A percentile compares a stretch with the other conserved stretches of the same genome.
These are phyloP conservation scores for Poeciliopsis occidentalis DNA, from an alignment of 2,113 vertebrate genomes.

Conservation along the genomic window DNA sequence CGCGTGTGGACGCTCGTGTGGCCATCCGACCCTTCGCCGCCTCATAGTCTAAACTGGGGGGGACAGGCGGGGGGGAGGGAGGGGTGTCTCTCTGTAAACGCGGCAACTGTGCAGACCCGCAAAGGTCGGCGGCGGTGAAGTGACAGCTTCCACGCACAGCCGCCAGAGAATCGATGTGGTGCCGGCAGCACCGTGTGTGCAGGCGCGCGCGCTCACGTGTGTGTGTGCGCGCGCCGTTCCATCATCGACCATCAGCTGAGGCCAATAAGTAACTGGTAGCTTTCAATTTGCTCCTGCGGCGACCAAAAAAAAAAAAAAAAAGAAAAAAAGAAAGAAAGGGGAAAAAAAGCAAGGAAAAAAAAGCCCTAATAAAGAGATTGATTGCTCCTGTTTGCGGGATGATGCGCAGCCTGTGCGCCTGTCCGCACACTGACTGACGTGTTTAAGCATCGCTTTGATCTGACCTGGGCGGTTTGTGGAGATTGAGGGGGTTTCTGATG, in stretches of 20 bases:
- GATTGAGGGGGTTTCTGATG: slow-evolving; percentile 28
- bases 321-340: neutral
- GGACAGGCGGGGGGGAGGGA: neutral
- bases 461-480: slow-evolving; percentile 44
- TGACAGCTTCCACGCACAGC: slow-evolving; percentile 69
- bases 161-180: slow-evolving; percentile 68
- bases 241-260: slow-evolving; percentile 79
- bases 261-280: slow-evolving; percentile 84
- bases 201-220: neutral
- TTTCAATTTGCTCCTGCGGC: slow-evolving; percentile 75
- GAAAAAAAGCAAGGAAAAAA: too few species aligned
- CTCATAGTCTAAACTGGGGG: slow-evolving; percentile 48
- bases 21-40: slow-evolving; percentile 26
- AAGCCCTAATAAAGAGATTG: slow-evolving; percentile 86
- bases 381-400: slow-evolving; percentile 86
- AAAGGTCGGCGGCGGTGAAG: slow-evolving; percentile 68
- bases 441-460: slow-evolving; percentile 83
- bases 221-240: slow-evolving; percentile 47
- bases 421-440: slow-evolving; percentile 80
- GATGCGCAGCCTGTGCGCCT: slow-evolving; percentile 83
- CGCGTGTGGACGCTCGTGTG: neutral
- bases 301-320: slow-evolving; percentile 54
- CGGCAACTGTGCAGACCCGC: slow-evolving; percentile 37
- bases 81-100: slow-evolving; percentile 5
- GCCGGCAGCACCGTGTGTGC: slow-evolving; percentile 46